Evolutionary conservation across 2,888 invertebrate genomes (phyloP).

Genomic region (Yponomeuta plumbellus): DNA sequence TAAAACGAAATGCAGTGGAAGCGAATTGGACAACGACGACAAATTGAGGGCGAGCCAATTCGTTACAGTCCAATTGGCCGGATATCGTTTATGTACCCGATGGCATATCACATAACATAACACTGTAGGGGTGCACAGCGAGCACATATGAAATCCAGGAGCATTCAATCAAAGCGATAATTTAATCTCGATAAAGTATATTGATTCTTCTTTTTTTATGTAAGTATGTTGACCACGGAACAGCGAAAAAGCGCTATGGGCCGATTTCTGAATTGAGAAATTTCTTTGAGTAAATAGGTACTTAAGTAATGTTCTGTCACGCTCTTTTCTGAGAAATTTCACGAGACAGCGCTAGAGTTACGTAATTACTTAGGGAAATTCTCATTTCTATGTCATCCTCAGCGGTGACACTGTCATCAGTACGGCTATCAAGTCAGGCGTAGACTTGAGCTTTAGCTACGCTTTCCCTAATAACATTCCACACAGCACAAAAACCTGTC

Average conservation of each 20-base stretch:
- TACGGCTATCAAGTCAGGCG: too few species aligned
- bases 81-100: conserved; percentile 68
- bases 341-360: too few species aligned
- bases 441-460: too few species aligned
- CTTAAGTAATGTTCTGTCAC: too few species aligned
- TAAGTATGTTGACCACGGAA: background rate
- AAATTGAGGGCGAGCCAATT: conserved; percentile 73
- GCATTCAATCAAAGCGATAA: conserved; percentile 12
- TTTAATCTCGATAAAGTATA: conserved; percentile 9
- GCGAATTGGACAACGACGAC: conserved; percentile 54
- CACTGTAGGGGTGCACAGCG: background rate
- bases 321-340: too few species aligned
- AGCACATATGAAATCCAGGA: background rate
- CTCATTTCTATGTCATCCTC: background rate
- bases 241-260: background rate
- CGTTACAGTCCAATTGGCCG: conserved; percentile 74
- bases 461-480: too few species aligned
- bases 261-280: too few species aligned
- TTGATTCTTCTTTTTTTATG: too few species aligned
- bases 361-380: too few species aligned
- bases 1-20: conserved; percentile 66
- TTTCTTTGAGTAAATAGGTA: too few species aligned
- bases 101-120: conserved; percentile 43
- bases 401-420: background rate
- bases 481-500: too few species aligned